These are phyloP conservation scores for Potamilus streckersoni DNA, from an alignment of 1,140 invertebrate species.

Conservation along the genomic window DNA sequence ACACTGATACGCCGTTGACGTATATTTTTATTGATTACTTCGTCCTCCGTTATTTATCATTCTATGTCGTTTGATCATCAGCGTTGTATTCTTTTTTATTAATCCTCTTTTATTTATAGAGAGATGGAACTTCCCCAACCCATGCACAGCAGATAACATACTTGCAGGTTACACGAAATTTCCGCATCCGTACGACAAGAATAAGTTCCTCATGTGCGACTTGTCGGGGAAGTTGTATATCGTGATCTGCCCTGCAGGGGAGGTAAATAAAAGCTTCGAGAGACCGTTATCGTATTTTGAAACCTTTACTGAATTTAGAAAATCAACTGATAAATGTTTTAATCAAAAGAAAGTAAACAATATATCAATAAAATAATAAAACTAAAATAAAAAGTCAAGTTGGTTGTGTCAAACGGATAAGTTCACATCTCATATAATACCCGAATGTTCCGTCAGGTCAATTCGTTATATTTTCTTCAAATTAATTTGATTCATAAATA, in stretches of 20 bases:
- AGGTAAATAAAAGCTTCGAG: slow-evolving; percentile 3
- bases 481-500: no score
- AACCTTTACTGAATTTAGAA: no score
- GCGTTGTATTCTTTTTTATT: background rate
- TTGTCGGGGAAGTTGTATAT: slow-evolving; percentile 35
- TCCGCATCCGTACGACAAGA: slow-evolving; percentile 37
- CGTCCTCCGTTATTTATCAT: background rate
- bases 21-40: background rate
- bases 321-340: no score
- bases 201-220: slow-evolving; percentile 46
- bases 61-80: background rate
- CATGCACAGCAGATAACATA: slow-evolving; percentile 35
- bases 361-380: no score
- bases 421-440: no score
- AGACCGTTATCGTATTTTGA: background rate
- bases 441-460: no score
- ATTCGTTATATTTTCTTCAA: no score
- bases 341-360: no score
- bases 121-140: slow-evolving; percentile 43
- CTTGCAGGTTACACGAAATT: slow-evolving; percentile 28
- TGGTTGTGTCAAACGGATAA: no score
- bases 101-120: slow-evolving; percentile 27
- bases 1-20: background rate
- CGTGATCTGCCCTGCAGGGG: slow-evolving; percentile 37
- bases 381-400: no score